Base-by-base conservation (phyloP, 2,797 vertebrate genomes). In the Danio jaintianensis region DNA sequence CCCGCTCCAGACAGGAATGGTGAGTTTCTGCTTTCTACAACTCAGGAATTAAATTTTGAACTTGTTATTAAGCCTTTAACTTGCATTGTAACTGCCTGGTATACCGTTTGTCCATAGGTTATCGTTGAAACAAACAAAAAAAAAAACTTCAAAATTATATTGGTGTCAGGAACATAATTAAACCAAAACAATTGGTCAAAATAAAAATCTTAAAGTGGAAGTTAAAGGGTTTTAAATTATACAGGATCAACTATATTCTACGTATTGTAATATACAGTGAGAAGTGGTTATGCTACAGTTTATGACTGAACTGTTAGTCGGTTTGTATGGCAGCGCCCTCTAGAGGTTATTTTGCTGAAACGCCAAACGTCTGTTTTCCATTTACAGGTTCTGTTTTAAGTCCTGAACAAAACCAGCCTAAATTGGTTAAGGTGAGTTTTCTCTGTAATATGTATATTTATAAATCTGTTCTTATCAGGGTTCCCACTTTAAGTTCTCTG, bases 361-460 rank as follows among this genome's bases (percentile, higher is more conserved):
- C 84, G 12, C 43, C 0, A 16, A 11, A 42, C 73, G 0, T 48
- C 3, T 76, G 20, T 7, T 79, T n/a, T 83, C 2, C 52, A 61
- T 53, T 62, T n/a, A 10, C 84, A 91, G 89, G 90, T 42, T 92
- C 85, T 87, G 90, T 82, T 90, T 50, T 85, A 52, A 83, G 45
- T 83, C 85, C 92, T n/a, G 96, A 97, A 68, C 88, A 86, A 10
- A 85, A 93, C 85, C 94, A 90, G 67, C 63, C 91, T 10, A 98
- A 95, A 91, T 80, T 91, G 0, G 76, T 92, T 62, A 96, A 93
- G 94, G 97, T 98, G 74, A 89, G 86, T 79, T 18, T 50, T 36
- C 10, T 22, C 10, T 20, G 64, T 43, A n/a, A 11, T 0, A 7
- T 8, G 0, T 15, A 6, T 22, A 13, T 72, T 18, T 3, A n/a